Evolutionary conservation across 1,140 invertebrate species (phyloP), one percentile per base, ranked within the genome.

Genomic region (Hyphantria cunea): DNA sequence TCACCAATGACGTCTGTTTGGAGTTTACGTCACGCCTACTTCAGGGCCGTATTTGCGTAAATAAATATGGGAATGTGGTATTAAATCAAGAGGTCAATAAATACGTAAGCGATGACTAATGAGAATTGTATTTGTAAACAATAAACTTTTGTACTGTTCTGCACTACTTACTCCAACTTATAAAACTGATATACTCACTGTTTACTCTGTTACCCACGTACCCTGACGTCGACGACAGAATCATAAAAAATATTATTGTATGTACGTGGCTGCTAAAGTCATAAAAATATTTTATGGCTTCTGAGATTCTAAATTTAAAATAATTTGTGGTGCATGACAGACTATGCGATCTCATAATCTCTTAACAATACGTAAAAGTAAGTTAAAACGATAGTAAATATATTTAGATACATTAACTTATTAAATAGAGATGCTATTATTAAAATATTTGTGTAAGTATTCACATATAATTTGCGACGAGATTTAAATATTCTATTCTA

Each of bases 11-110:
- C 84, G 82, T 86, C 69, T 56, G 44, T 67, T 68, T 42, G 49
- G 52, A 66, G 74, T 86, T 80, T 82, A 88, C 87, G 85, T 90
- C 87, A 90, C 84, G 77, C 84, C 84, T 76, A 66, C 55, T 82
- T 87, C 85, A 88, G 84, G 83, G 84, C 76, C 85, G 83, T 78
- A 86, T 72, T 88, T 74, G 68, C 74, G 71, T 80, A 80, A 78
- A 81, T 77, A 82, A 80, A 74, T 75, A 70, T 64, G 59, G 62
- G 31, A 72, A 71, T 42, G 49, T 31, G 61, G 49, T 54, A 72
- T 71, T 73, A 72, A 64, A 78, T 64, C 70, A 63, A 76, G 72
- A 76, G 64, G 70, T 66, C 59, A 75, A 76, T 67, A 72, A 73
- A 74, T 76, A 71, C 58, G 64, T 65, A 70, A 55, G 66, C 55